These are phyloP conservation scores for Coleophora flavipennella DNA, from an alignment of 2,888 invertebrate genomes.

Conservation along the genomic window DNA sequence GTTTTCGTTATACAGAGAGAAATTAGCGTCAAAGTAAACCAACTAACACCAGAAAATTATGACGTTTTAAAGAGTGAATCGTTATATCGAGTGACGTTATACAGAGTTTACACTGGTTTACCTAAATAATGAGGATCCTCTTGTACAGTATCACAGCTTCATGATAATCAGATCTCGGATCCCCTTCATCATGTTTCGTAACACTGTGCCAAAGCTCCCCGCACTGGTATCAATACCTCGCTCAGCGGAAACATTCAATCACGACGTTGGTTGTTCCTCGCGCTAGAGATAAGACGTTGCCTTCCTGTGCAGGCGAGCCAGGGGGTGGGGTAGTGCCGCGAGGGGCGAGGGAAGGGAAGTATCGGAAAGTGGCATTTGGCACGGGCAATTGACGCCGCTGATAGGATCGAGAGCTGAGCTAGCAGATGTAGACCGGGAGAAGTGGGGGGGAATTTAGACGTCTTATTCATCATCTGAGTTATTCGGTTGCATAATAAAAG, in stretches of 20 bases:
- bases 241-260: constrained; percentile 68
- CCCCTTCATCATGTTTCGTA: constrained; percentile 19
- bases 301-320: constrained; percentile 24
- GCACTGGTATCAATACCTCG: background rate
- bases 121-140: too few relatives aligned
- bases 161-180: background rate
- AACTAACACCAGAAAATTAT: too few relatives aligned
- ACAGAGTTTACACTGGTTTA: too few relatives aligned
- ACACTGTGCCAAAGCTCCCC: constrained; percentile 31
- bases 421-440: constrained; percentile 49
- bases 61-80: too few relatives aligned
- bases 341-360: constrained; percentile 22
- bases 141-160: background rate
- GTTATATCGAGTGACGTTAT: too few relatives aligned
- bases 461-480: too few relatives aligned
- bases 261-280: constrained; percentile 43
- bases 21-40: too few relatives aligned
- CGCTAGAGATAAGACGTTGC: constrained; percentile 43
- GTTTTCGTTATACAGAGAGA: too few relatives aligned
- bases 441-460: too few relatives aligned
- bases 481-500: too few relatives aligned
- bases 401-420: constrained; percentile 70
- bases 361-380: constrained; percentile 67
- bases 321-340: constrained; percentile 16
- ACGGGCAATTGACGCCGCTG: constrained; percentile 73